Base-by-base conservation (phyloP, 2,113 vertebrate species). In the Carlito syrichta region DNA sequence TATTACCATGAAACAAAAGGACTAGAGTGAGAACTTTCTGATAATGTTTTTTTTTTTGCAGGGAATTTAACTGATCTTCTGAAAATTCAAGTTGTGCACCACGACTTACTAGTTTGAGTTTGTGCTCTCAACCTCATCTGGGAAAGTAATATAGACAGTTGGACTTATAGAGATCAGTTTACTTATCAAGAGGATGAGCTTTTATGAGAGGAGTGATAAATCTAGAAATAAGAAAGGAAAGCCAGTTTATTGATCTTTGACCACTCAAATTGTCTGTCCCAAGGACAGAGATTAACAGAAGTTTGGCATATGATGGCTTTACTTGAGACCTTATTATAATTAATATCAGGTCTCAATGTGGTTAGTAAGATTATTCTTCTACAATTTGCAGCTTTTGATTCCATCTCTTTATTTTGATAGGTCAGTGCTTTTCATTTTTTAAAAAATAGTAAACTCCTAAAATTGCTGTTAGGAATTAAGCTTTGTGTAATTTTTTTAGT, bases 401-500 rank as follows among this genome's bases (percentile, higher is more conserved):
- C 25, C 35, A 52, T 89, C 19, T 90, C 38, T 54, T 90, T 83
- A 45, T 91, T 89, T 89, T 78, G 38, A 45, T 86, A 60, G 22
- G 19, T 73, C 52, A 84, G 1, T 78, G n/a, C 45, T 58, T 19
- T 74, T 52, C n/a, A n/a, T n/a, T 66, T 58, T 2, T 54, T 16
- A 56, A 40, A 40, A 79, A 45, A 56, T 43, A 35, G n/a, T 87
- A 83, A 85, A 81, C 6, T 84, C 43, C 87, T 87, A 69, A 83
- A 87, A 50, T 6, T 89, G 35, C 82, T 23, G n/a, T 84, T 95
- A 88, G 50, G 71, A 85, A 86, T 58, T 94, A 86, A 7, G 14
- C 27, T 69, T 40, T 82, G 8, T 94, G 5, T 76, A 52, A 63
- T 81, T 97, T 93, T 97, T 91, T 45, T 89, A 69, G 22, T 85